Evolutionary conservation across 2,888 invertebrate species (phyloP).

Genomic region (Leucoma salicis): DNA sequence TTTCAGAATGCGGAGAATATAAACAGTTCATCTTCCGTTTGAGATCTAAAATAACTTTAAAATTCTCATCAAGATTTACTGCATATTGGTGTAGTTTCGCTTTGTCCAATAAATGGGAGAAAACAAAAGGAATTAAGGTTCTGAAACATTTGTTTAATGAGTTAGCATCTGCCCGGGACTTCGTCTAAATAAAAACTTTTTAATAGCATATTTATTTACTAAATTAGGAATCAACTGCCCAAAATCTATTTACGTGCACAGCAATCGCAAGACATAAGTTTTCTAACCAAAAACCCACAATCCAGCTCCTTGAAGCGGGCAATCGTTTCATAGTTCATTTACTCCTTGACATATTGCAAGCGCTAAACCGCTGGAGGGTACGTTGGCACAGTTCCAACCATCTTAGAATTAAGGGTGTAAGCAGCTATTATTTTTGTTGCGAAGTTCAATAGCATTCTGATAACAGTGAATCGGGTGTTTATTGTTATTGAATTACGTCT

Average conservation of each 20-base stretch:
- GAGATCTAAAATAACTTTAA: conserved; percentile 26
- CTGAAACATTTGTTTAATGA: background rate
- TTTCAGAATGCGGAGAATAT: conserved; percentile 16
- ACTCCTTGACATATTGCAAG: conserved; percentile 32
- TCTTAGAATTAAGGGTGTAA: conserved; percentile 42
- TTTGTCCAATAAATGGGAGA: background rate
- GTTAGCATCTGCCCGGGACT: no score
- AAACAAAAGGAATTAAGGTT: background rate
- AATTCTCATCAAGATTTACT: conserved; percentile 5
- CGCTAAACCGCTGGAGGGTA: conserved; percentile 34
- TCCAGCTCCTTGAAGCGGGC: conserved; percentile 39
- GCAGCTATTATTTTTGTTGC: conserved; percentile 40
- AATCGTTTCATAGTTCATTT: conserved; percentile 40
- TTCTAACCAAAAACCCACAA: conserved; percentile 25
- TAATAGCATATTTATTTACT: no score
- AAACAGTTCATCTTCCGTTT: conserved; percentile 25
- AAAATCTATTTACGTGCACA: conserved; percentile 18
- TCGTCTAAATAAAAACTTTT: no score
- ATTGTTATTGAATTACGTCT: no score
- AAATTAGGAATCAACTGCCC: no score
- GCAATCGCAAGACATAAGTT: conserved; percentile 25
- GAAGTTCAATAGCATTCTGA: conserved; percentile 46
- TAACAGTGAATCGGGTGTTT: no score
- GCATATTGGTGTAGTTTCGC: background rate
- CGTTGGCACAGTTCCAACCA: conserved; percentile 41